These are phyloP conservation scores for Chromis chromis DNA, from an alignment of 2,797 vertebrate genomes.

Conservation along the genomic window DNA sequence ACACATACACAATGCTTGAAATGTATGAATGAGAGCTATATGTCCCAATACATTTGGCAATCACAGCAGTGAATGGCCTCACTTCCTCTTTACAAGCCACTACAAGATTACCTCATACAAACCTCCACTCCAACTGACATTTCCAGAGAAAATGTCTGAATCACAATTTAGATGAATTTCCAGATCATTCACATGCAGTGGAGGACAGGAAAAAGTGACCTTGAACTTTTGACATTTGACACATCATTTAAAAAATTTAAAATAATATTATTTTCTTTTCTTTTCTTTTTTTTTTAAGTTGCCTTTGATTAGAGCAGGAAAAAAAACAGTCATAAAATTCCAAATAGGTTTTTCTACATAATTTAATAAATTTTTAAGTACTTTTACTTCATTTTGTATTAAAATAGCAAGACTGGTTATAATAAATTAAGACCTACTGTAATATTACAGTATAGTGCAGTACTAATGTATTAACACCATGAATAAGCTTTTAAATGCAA, in stretches of 20 bases:
- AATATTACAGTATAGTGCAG: too few species aligned
- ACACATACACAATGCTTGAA: not conserved
- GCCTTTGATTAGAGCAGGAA: too few species aligned
- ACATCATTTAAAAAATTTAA: not conserved
- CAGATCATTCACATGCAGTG: not conserved
- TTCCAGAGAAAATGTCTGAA: too few species aligned
- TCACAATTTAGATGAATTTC: not conserved
- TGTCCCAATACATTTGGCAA: not conserved
- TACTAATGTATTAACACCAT: too few species aligned
- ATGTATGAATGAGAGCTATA: not conserved
- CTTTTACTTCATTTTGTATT: too few species aligned
- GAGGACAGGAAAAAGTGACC: not conserved
- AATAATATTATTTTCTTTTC: too few species aligned
- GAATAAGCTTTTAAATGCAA: too few species aligned
- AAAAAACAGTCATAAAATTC: too few species aligned
- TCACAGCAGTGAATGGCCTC: not conserved
- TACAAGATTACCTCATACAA: not conserved
- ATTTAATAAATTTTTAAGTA: too few species aligned
- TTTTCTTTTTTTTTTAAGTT: too few species aligned
- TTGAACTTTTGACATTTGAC: not conserved
- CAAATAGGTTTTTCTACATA: too few species aligned
- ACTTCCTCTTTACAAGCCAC: conserved; percentile 7
- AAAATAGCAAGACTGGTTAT: not conserved
- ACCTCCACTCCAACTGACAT: rapidly evolving
- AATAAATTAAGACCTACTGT: not conserved